These are phyloP conservation scores for Anguilla anguilla DNA, from an alignment of 2,797 vertebrate genomes.

Conservation along the genomic window DNA sequence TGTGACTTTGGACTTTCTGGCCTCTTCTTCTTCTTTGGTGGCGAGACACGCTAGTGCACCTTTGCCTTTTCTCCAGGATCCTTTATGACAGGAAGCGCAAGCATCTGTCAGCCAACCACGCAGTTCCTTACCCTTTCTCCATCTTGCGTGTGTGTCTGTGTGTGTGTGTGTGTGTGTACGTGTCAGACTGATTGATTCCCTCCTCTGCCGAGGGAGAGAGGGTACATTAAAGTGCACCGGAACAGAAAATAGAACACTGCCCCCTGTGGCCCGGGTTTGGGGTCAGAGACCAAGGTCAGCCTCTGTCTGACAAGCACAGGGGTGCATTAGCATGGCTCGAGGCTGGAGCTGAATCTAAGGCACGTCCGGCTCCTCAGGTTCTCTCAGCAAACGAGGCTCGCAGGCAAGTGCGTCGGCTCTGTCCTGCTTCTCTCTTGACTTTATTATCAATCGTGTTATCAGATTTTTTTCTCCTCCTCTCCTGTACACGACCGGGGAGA, in stretches of 20 bases:
- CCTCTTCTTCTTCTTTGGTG: no score
- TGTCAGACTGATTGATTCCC: not conserved
- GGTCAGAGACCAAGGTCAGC: not conserved
- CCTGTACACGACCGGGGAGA: not conserved
- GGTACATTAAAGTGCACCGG: not conserved
- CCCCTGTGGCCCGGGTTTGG: not conserved
- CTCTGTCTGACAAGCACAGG: not conserved
- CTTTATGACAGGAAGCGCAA: no score
- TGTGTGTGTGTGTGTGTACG: not conserved
- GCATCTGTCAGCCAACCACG: not conserved
- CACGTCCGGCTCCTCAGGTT: no score
- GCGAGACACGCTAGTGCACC: no score
- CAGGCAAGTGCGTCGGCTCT: not conserved
- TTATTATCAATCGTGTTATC: not conserved
- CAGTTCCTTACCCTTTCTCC: not conserved
- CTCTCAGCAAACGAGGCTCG: not conserved
- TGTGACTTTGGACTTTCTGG: not conserved
- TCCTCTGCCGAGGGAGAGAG: not conserved
- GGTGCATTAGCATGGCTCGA: not conserved
- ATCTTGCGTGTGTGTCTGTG: not conserved
- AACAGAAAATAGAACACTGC: not conserved
- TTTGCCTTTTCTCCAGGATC: no score
- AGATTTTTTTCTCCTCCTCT: not conserved
- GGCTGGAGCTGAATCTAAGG: not conserved
- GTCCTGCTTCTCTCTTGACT: not conserved